These are phyloP conservation scores for Meloidogyne exigua DNA, from an alignment of 1,140 invertebrate genomes.

Conservation along the genomic window DNA sequence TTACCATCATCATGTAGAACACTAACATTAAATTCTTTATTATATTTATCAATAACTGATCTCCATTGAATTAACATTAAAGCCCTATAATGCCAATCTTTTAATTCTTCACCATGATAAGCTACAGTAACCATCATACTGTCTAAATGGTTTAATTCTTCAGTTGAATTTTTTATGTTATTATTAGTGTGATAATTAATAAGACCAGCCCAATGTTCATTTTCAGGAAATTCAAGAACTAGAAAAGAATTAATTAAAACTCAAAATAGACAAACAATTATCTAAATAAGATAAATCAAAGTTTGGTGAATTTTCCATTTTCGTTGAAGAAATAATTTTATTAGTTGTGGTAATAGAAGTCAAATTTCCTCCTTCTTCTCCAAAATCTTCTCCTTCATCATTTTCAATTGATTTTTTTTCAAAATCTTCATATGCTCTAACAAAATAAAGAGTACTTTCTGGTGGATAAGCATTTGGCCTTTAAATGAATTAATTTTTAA, in stretches of 20 bases:
- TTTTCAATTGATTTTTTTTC: not conserved
- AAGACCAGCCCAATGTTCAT: constrained; percentile 56
- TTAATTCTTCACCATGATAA: constrained; percentile 54
- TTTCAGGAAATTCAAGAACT: constrained; percentile 60
- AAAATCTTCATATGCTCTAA: constrained; percentile 21
- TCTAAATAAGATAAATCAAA: constrained; percentile 21
- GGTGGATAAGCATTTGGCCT: constrained; percentile 23
- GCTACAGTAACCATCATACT: constrained; percentile 45
- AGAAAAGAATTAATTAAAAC: not conserved
- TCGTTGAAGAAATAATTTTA: not conserved
- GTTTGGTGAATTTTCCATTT: constrained; percentile 9
- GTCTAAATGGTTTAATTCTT: constrained; percentile 12
- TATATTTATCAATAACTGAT: constrained; percentile 57
- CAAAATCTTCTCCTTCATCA: not conserved
- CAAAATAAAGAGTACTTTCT: constrained; percentile 27
- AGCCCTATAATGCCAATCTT: constrained; percentile 50
- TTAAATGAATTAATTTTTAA: not conserved
- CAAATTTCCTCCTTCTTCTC: not conserved
- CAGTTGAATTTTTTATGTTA: not conserved
- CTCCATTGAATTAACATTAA: constrained; percentile 53
- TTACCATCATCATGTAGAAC: constrained; percentile 58
- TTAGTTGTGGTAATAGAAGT: not conserved
- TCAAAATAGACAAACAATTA: constrained; percentile 10
- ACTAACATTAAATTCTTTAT: constrained; percentile 52
- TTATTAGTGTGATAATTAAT: constrained; percentile 43